Conservation (phyloP, 2,113 vertebrate genomes). For the Channa argus region DNA sequence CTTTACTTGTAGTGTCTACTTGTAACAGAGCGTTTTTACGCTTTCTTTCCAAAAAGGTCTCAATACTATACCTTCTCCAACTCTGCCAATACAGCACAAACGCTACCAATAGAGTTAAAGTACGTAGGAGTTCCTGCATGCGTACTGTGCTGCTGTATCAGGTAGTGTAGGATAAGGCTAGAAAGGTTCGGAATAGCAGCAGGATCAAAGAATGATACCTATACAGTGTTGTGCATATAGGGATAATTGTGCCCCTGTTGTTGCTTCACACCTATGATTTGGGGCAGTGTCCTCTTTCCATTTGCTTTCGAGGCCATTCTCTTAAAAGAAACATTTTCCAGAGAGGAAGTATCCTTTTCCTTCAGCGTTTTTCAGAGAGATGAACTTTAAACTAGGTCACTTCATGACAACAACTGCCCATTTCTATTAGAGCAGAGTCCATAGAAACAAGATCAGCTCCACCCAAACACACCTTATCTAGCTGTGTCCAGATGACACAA, state of each 20-base stretch:
- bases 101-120: too few relatives aligned
- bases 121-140: background rate
- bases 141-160: background rate
- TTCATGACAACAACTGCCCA: conserved; percentile 47
- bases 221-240: background rate
- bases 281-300: background rate
- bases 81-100: too few relatives aligned
- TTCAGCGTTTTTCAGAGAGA: conserved; percentile 55
- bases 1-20: too few relatives aligned
- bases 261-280: background rate
- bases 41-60: too few relatives aligned
- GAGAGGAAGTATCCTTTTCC: conserved; percentile 57
- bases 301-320: conserved; percentile 13
- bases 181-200: background rate
- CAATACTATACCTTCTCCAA: too few relatives aligned
- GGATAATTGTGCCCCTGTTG: too few relatives aligned
- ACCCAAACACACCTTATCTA: conserved; percentile 63
- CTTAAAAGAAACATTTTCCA: conserved; percentile 15
- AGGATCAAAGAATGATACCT: background rate
- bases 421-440: conserved; percentile 61
- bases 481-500: conserved; percentile 54
- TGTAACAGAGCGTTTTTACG: too few relatives aligned
- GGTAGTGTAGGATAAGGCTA: too few relatives aligned
- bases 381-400: conserved; percentile 64
- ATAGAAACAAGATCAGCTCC: conserved; percentile 47